phyloP scores from a whole-genome alignment of 2,888 invertebrate genomes.

The Aelia acuminata region DNA sequence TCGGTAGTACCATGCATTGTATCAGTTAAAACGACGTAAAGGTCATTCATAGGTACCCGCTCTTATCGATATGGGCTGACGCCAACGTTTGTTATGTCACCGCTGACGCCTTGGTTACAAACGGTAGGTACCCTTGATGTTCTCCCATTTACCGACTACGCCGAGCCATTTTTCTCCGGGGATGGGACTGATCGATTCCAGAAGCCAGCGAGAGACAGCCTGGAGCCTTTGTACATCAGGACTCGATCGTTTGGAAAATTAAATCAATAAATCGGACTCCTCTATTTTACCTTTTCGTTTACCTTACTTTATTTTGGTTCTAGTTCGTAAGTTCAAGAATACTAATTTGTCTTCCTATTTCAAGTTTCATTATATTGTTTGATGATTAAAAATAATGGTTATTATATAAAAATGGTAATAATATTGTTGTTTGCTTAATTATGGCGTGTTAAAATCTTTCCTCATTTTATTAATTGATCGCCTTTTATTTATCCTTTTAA shows the following conservation, averaged over 20 bases:
- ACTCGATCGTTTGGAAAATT: background rate
- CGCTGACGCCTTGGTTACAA: slow-evolving; percentile 32
- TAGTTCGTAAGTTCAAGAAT: too few relatives aligned
- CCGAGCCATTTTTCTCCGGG: slow-evolving; percentile 8
- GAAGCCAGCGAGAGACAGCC: background rate
- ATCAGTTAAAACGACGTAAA: background rate
- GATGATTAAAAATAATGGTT: too few relatives aligned
- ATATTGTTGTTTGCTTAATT: too few relatives aligned
- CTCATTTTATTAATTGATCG: too few relatives aligned
- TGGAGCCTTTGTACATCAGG: background rate
- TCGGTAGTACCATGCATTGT: background rate
- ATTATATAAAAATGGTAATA: too few relatives aligned
- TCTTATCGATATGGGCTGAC: slow-evolving; percentile 3
- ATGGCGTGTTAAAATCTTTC: too few relatives aligned
- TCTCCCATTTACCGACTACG: background rate
- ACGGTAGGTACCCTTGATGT: background rate
- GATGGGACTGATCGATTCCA: background rate
- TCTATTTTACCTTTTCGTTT: background rate
- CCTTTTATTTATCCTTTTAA: too few relatives aligned
- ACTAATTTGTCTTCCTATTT: too few relatives aligned
- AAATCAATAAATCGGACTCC: background rate
- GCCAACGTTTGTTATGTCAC: slow-evolving; percentile 11
- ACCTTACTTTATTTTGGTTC: background rate
- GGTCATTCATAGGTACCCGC: background rate
- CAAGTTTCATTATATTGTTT: too few relatives aligned